A percentile compares a stretch with the other conserved stretches of the same genome.
These are phyloP conservation scores for Falcunculus frontatus DNA, from an alignment of 2,113 vertebrate genomes.

Conservation along the genomic window DNA sequence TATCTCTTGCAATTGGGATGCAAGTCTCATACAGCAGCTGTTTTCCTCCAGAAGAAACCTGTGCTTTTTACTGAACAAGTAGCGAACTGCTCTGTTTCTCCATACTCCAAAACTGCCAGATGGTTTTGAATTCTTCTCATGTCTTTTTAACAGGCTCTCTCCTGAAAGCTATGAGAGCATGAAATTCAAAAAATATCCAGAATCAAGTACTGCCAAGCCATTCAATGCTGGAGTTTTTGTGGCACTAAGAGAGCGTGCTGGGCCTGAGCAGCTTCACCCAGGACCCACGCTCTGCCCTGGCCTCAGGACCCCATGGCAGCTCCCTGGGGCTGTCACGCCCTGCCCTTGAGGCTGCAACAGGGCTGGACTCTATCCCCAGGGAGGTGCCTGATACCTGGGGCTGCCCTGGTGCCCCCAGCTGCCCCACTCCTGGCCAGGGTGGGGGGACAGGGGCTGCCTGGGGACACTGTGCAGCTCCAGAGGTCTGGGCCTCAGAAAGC, in stretches of 20 bases:
- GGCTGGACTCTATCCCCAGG: not conserved
- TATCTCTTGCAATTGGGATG: not conserved
- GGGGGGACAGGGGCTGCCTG: not conserved
- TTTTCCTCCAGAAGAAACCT: not conserved
- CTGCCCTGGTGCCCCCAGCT: not conserved
- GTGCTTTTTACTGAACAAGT: not conserved
- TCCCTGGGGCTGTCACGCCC: not conserved
- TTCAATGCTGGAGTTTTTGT: not conserved
- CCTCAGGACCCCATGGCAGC: not conserved
- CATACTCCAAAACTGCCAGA: not conserved
- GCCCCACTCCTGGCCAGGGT: not conserved
- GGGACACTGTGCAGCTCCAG: not conserved
- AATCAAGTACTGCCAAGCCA: not conserved
- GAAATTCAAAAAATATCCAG: not conserved
- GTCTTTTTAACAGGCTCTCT: not conserved
- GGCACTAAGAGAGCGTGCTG: not conserved
- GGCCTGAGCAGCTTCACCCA: not conserved
- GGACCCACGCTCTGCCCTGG: not conserved
- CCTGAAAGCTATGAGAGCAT: not conserved
- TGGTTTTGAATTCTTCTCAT: not conserved
- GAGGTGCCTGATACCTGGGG: not conserved
- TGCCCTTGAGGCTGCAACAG: not conserved
- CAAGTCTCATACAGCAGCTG: not conserved
- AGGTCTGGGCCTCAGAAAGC: accelerated
- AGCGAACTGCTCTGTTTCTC: not conserved